Evolutionary conservation across 2,888 invertebrate species (phyloP).

Genomic region (Drosophila atripex): DNA sequence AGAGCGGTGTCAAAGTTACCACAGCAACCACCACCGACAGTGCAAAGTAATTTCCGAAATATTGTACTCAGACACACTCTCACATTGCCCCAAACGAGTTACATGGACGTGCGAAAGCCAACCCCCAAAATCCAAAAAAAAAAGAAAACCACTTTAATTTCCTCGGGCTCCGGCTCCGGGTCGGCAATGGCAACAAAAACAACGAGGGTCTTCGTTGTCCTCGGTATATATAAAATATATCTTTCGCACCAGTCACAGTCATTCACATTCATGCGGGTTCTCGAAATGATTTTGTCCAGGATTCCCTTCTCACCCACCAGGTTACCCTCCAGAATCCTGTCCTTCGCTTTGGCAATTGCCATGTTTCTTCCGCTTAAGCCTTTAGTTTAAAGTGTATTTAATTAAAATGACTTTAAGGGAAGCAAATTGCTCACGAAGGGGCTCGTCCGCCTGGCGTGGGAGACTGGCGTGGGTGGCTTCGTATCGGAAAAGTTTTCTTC

Average conservation of each 20-base stretch:
- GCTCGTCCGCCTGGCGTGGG: not conserved
- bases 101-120: conserved; percentile 54
- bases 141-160: conserved; percentile 76
- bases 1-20: conserved; percentile 66
- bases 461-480: too few species aligned
- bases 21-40: conserved; percentile 64
- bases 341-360: conserved; percentile 60
- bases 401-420: conserved; percentile 72
- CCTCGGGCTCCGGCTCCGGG: conserved; percentile 60
- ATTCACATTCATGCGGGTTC: conserved; percentile 40
- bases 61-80: conserved; percentile 45
- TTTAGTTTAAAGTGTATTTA: conserved; percentile 71
- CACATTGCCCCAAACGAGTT: conserved; percentile 37
- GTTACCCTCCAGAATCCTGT: conserved; percentile 39
- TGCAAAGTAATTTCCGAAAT: conserved; percentile 77
- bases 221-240: conserved; percentile 55
- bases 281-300: conserved; percentile 36
- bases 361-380: conserved; percentile 49
- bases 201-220: conserved; percentile 6
- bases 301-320: conserved; percentile 6
- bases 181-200: conserved; percentile 33
- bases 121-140: conserved; percentile 48
- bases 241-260: conserved; percentile 40
- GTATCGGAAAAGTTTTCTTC: conserved; percentile 32
- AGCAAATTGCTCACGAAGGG: conserved; percentile 31